Conservation (phyloP, 2,888 invertebrate species). For the Diaphora mendica region DNA sequence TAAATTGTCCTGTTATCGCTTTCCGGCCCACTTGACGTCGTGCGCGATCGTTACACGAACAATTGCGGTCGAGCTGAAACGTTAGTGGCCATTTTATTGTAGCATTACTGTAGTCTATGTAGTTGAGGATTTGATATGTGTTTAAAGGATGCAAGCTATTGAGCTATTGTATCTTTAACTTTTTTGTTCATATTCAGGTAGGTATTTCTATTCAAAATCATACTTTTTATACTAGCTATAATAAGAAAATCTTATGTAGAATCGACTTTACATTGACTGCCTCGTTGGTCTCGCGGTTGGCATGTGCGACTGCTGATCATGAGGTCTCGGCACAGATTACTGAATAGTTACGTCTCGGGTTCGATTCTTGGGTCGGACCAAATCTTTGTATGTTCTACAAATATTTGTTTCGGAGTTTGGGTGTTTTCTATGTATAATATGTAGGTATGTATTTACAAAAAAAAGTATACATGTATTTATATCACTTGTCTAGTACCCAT, state of each 20-base stretch:
- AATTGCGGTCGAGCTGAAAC: constrained; percentile 53
- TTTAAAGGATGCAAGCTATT: constrained; percentile 3
- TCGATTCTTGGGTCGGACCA: no score
- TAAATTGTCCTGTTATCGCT: constrained; percentile 71
- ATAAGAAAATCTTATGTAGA: background rate
- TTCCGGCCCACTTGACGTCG: constrained; percentile 67
- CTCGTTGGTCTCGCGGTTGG: no score
- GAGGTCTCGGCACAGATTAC: no score
- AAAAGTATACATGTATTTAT: no score
- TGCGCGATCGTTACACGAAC: constrained; percentile 54
- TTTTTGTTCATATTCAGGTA: background rate
- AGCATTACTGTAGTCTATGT: constrained; percentile 39
- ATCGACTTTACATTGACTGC: no score
- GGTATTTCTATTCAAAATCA: background rate
- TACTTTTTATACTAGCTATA: background rate
- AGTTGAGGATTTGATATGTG: constrained; percentile 15
- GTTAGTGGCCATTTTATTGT: constrained; percentile 56
- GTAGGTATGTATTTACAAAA: no score
- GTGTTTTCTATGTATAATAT: no score
- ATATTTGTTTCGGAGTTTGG: no score
- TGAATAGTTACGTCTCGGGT: no score
- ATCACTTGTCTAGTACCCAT: no score
- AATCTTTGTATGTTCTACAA: no score
- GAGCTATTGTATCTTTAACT: background rate
- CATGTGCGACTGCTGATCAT: no score